Conservation (phyloP, 2,888 invertebrate species). For the Synanthedon tipuliformis region DNA sequence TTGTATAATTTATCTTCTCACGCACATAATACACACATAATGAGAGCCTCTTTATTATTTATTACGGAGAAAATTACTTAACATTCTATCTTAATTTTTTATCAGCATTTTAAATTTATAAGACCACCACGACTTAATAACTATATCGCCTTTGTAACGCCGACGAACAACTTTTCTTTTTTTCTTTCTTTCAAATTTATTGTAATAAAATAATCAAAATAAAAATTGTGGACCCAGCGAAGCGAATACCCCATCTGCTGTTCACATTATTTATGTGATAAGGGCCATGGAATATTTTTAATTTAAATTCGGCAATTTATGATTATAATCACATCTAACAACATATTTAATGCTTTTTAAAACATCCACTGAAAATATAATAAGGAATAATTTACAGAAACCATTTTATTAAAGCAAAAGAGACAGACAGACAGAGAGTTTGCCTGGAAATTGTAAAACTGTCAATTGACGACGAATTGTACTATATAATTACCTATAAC, state of each 20-base stretch:
- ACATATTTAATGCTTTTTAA: no score
- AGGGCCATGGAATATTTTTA: constrained; percentile 39
- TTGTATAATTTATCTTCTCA: constrained; percentile 23
- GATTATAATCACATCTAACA: constrained; percentile 28
- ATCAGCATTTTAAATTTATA: constrained; percentile 49
- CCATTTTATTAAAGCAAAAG: no score
- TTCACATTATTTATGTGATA: constrained; percentile 60
- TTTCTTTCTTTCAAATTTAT: constrained; percentile 46
- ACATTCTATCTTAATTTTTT: constrained; percentile 54
- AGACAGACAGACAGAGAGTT: no score
- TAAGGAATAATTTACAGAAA: no score
- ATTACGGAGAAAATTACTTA: constrained; percentile 35
- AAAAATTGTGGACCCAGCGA: constrained; percentile 33
- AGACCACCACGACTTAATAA: constrained; percentile 54
- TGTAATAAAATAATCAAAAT: constrained; percentile 52
- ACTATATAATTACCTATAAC: no score
- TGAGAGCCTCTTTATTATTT: constrained; percentile 33
- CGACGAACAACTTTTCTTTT: constrained; percentile 36
- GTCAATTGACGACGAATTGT: no score
- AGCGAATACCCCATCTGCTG: constrained; percentile 42
- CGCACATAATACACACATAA: constrained; percentile 18
- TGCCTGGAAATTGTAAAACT: no score
- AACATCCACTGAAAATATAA: no score
- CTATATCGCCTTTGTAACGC: constrained; percentile 53
- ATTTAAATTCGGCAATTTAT: constrained; percentile 60